phyloP scores from a whole-genome alignment of 2,797 vertebrate genomes.

The Limosa lapponica region DNA sequence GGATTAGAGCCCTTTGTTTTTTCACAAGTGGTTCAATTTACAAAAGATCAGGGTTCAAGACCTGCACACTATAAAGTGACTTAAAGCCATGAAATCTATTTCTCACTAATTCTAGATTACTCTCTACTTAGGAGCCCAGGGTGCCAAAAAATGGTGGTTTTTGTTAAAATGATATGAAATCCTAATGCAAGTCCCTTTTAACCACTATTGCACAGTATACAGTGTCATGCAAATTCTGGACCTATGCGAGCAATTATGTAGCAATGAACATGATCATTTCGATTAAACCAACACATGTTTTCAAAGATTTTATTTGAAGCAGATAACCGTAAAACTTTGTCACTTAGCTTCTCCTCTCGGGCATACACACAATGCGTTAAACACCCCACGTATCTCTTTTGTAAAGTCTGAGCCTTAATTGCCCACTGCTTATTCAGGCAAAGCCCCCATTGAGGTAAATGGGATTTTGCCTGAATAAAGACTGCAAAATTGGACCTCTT shows the following conservation, averaged over 20 bases:
- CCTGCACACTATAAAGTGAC: conserved; percentile 72
- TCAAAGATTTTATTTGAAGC: conserved; percentile 58
- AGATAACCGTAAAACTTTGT: conserved; percentile 70
- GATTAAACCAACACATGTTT: conserved; percentile 62
- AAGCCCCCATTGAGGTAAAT: conserved; percentile 52
- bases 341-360: conserved; percentile 49
- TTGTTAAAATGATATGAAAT: conserved; percentile 72
- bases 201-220: not conserved
- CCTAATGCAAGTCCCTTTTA: conserved; percentile 59
- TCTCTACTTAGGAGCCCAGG: conserved; percentile 72
- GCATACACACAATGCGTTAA: conserved; percentile 56
- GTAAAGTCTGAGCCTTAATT: conserved; percentile 57
- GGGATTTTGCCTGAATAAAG: conserved; percentile 53
- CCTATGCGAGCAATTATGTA: conserved; percentile 49
- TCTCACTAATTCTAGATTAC: conserved; percentile 76
- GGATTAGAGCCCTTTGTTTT: conserved; percentile 75
- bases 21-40: conserved; percentile 74
- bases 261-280: conserved; percentile 63
- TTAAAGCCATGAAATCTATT: conserved; percentile 76
- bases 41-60: conserved; percentile 75
- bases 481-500: conserved; percentile 41
- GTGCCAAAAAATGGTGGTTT: conserved; percentile 66
- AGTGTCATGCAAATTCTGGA: conserved; percentile 60
- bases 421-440: conserved; percentile 62
- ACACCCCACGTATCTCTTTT: conserved; percentile 55